These are phyloP conservation scores for Typhlichthys eigenmanni DNA, from an alignment of 2,797 vertebrate genomes.

Conservation along the genomic window DNA sequence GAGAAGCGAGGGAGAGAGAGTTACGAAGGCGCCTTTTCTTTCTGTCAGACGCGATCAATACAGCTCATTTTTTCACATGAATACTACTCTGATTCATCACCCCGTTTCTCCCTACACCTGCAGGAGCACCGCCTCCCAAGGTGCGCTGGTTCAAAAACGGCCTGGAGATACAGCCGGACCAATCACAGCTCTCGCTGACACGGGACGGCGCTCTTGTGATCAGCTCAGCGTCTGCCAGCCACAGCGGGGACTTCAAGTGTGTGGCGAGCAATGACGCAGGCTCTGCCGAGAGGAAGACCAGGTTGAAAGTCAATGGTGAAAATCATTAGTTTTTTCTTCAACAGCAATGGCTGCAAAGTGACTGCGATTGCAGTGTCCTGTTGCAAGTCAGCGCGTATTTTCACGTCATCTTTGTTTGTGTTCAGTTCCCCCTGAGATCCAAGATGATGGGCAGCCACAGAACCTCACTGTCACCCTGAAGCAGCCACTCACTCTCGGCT, in stretches of 20 bases:
- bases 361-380: neutral
- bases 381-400: slow-evolving; percentile 1
- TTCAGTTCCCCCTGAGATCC: slow-evolving; percentile 85
- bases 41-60: slow-evolving; percentile 51
- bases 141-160: slow-evolving; percentile 86
- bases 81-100: neutral
- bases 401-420: slow-evolving; percentile 8
- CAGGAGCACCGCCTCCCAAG: slow-evolving; percentile 74
- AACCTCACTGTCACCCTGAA: slow-evolving; percentile 82
- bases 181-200: slow-evolving; percentile 70
- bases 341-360: slow-evolving; percentile 1
- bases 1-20: slow-evolving; percentile 23
- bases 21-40: slow-evolving; percentile 53
- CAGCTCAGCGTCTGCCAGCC: slow-evolving; percentile 70
- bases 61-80: slow-evolving; percentile 26
- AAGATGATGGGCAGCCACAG: slow-evolving; percentile 69
- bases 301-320: slow-evolving; percentile 84
- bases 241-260: slow-evolving; percentile 86
- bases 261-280: slow-evolving; percentile 87
- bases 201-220: slow-evolving; percentile 82
- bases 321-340: neutral
- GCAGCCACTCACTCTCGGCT: slow-evolving; percentile 84
- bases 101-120: slow-evolving; percentile 12
- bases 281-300: slow-evolving; percentile 79
- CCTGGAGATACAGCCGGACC: slow-evolving; percentile 71